These are phyloP conservation scores for Cyprinodon variegatus DNA, from an alignment of 2,113 vertebrate species.

Conservation along the genomic window DNA sequence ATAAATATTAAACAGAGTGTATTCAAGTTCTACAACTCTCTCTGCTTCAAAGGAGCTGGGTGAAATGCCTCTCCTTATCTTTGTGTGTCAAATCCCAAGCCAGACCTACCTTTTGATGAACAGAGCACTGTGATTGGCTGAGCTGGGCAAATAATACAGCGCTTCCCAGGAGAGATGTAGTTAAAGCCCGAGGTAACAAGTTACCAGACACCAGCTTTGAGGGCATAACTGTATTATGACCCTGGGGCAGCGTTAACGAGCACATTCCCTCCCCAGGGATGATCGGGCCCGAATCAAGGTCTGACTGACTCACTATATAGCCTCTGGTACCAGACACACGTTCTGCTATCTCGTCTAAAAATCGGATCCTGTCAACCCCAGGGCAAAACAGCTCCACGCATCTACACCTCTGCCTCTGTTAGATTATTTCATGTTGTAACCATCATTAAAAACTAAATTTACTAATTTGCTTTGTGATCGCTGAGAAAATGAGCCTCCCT, in stretches of 20 bases:
- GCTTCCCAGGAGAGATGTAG: slow-evolving; percentile 56
- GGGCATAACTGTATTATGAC: slow-evolving; percentile 55
- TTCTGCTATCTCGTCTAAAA: slow-evolving; percentile 26
- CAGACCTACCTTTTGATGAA: slow-evolving; percentile 22
- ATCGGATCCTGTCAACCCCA: slow-evolving; percentile 8
- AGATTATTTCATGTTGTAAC: slow-evolving; percentile 19
- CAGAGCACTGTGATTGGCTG: slow-evolving; percentile 58
- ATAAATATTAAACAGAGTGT: slow-evolving; percentile 14
- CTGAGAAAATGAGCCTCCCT: slow-evolving; percentile 42
- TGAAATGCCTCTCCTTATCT: slow-evolving; percentile 51
- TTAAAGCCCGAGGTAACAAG: slow-evolving; percentile 40
- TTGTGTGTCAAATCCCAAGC: slow-evolving; percentile 55
- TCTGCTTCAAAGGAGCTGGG: slow-evolving; percentile 43
- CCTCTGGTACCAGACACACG: slow-evolving; percentile 46
- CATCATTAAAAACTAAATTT: slow-evolving; percentile 41
- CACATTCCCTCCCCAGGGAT: slow-evolving; percentile 55
- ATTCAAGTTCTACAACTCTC: slow-evolving; percentile 4
- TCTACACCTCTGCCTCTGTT: not conserved
- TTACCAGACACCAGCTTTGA: slow-evolving; percentile 37
- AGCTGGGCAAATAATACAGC: slow-evolving; percentile 40
- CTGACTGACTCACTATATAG: slow-evolving; percentile 33
- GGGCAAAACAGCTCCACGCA: slow-evolving; percentile 14
- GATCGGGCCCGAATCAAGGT: slow-evolving; percentile 21
- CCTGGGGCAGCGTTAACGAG: slow-evolving; percentile 65
- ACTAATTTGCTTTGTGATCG: slow-evolving; percentile 51